A percentile compares a stretch with the other conserved stretches of the same genome.
These are phyloP conservation scores for Augochlora pura DNA, from an alignment of 1,140 invertebrate species.

Conservation along the genomic window DNA sequence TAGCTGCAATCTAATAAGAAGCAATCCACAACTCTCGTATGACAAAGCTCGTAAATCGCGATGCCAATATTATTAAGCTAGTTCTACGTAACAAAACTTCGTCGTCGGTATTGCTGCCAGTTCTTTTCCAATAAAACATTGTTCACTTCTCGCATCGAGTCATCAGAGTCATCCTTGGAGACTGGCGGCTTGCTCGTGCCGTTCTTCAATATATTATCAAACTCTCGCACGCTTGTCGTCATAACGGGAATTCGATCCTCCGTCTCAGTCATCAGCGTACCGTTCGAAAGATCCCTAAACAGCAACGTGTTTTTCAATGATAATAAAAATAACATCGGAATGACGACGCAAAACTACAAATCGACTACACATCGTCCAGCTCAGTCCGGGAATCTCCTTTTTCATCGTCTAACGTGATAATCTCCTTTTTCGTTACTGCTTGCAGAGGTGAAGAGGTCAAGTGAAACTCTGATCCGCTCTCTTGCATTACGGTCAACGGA, in stretches of 20 bases:
- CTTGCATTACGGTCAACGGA: not conserved
- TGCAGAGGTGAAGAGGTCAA: not conserved
- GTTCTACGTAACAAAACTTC: conserved; percentile 42
- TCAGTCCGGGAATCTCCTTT: not conserved
- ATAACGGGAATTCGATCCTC: not conserved
- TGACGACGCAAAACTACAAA: not conserved
- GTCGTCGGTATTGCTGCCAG: conserved; percentile 62
- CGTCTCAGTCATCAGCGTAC: not conserved
- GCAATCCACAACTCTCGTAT: not conserved
- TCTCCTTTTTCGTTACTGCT: not conserved
- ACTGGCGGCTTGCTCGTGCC: not conserved
- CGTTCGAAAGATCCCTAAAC: not conserved
- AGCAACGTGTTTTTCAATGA: conserved; percentile 18
- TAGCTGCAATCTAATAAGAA: not conserved
- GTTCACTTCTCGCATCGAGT: conserved; percentile 55
- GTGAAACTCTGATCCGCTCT: not conserved
- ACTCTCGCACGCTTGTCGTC: conserved; percentile 55
- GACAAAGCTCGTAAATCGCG: not conserved
- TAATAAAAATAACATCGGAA: not conserved
- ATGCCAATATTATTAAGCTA: conserved; percentile 17
- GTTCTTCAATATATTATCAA: conserved; percentile 58
- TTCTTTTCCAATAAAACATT: conserved; percentile 60
- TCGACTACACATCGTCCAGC: not conserved
- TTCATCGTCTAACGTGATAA: not conserved
- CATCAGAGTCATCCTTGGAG: conserved; percentile 26